phyloP scores from a whole-genome alignment of 2,113 vertebrate genomes.

The Sminthopsis crassicaudata region DNA sequence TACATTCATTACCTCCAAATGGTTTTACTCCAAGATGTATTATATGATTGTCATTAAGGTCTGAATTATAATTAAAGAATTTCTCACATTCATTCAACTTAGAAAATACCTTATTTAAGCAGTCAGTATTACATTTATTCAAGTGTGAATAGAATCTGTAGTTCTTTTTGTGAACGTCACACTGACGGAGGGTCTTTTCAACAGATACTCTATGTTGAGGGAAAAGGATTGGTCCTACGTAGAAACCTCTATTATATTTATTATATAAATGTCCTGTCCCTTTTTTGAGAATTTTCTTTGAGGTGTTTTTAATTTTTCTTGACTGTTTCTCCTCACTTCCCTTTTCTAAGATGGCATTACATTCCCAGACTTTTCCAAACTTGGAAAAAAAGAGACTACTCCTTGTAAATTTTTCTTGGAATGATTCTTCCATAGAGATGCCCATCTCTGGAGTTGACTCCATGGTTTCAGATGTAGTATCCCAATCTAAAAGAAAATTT shows the following conservation, averaged over 20 bases:
- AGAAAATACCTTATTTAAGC: background rate
- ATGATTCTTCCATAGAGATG: constrained; percentile 8
- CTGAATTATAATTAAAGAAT: background rate
- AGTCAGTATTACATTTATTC: background rate
- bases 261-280: constrained; percentile 6
- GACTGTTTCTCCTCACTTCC: constrained; percentile 19
- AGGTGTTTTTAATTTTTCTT: constrained; percentile 16
- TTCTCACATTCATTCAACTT: background rate
- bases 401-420: constrained; percentile 8
- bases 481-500: constrained; percentile 62
- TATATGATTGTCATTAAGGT: background rate
- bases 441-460: constrained; percentile 28
- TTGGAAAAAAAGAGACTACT: constrained; percentile 11
- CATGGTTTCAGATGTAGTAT: constrained; percentile 26
- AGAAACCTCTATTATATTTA: constrained; percentile 6
- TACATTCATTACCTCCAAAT: constrained; percentile 56
- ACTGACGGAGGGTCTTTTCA: background rate
- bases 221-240: constrained; percentile 2
- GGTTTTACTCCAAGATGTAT: constrained; percentile 49
- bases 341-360: constrained; percentile 45
- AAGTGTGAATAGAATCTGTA: background rate
- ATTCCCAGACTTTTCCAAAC: constrained; percentile 41
- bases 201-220: background rate
- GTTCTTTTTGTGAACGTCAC: background rate
- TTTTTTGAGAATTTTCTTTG: background rate